phyloP scores from a whole-genome alignment of 2,797 vertebrate genomes.

The Bradypus variegatus region DNA sequence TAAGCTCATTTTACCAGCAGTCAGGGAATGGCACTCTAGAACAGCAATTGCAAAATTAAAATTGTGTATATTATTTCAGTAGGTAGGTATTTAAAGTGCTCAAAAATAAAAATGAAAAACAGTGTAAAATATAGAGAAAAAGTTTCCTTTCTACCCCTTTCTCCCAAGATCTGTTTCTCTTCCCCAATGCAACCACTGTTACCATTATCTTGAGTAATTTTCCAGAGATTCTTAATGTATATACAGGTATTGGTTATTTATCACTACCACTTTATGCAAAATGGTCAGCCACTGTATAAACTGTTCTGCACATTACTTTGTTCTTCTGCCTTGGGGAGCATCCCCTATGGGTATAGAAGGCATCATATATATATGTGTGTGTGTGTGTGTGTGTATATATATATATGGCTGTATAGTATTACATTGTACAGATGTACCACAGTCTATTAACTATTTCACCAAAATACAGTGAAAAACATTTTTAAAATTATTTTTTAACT shows the following conservation, averaged over 20 bases:
- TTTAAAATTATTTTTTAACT: not conserved
- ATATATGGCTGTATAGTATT: not conserved
- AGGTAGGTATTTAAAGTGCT: not conserved
- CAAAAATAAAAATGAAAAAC: conserved; percentile 3
- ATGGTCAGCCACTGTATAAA: not conserved
- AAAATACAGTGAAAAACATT: not conserved
- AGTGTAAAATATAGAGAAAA: not conserved
- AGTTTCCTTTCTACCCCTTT: not conserved
- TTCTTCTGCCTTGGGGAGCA: not conserved
- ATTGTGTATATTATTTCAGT: not conserved
- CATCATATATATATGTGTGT: not conserved
- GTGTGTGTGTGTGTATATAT: too few relatives aligned
- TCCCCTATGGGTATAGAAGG: not conserved
- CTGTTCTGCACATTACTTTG: not conserved
- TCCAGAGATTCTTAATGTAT: not conserved
- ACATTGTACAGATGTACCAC: not conserved
- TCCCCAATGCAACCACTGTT: not conserved
- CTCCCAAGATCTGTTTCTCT: not conserved
- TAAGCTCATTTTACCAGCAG: not conserved
- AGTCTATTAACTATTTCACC: not conserved
- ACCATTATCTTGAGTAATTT: not conserved
- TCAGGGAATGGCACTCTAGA: not conserved
- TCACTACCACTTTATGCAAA: too few relatives aligned
- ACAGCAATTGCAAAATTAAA: not conserved
- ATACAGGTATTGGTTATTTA: not conserved